Conservation (phyloP, 2,888 invertebrate genomes). For the Apotomis capreana region DNA sequence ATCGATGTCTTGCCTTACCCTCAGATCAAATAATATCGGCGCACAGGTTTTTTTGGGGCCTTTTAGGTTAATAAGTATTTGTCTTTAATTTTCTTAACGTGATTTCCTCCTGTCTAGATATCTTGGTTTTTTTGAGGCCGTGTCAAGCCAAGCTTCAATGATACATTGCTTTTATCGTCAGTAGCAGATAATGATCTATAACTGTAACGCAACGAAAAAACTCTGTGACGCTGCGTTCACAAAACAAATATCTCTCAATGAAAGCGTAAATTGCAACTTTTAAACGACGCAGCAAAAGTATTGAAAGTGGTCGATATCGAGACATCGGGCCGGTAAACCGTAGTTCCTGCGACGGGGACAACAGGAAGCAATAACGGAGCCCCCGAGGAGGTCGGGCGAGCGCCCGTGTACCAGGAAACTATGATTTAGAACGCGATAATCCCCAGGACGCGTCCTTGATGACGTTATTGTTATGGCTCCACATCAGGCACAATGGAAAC, state of each 20-base stretch:
- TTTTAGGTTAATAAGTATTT: slow-evolving; percentile 31
- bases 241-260: background rate
- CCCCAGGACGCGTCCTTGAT: slow-evolving; percentile 51
- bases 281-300: slow-evolving; percentile 33
- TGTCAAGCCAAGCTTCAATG: background rate
- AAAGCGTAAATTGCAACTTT: slow-evolving; percentile 20
- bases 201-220: slow-evolving; percentile 11
- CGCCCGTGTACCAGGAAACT: slow-evolving; percentile 67
- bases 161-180: slow-evolving; percentile 12
- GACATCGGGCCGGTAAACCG: slow-evolving; percentile 58
- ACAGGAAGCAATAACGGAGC: slow-evolving; percentile 82
- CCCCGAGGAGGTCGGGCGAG: slow-evolving; percentile 58
- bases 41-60: slow-evolving; percentile 22
- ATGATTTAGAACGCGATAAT: slow-evolving; percentile 72
- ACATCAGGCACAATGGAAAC: slow-evolving; percentile 33
- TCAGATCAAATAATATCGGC: slow-evolving; percentile 39
- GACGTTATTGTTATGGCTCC: slow-evolving; percentile 46
- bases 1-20: slow-evolving; percentile 35
- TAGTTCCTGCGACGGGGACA: slow-evolving; percentile 64
- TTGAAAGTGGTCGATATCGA: slow-evolving; percentile 36
- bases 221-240: slow-evolving; percentile 7
- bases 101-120: slow-evolving; percentile 4
- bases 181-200: slow-evolving; percentile 11
- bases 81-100: slow-evolving; percentile 12
- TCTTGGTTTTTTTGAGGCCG: background rate